Evolutionary conservation across 1,140 invertebrate species (phyloP), one percentile per base, ranked within the genome.

Genomic region (Agrilus planipennis): DNA sequence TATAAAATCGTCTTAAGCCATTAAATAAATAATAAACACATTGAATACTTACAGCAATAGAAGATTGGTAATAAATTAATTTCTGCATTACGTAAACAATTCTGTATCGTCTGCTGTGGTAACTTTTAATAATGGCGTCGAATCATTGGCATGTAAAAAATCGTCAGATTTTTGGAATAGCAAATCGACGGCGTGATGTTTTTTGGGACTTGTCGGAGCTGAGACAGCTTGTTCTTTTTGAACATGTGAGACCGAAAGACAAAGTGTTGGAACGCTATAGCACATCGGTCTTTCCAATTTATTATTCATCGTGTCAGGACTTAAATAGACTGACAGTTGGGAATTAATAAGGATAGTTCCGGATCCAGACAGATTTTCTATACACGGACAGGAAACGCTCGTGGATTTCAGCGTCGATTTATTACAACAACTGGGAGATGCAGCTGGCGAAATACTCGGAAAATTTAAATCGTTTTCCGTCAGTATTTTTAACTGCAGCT

Each of bases 381-480:
- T 74, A 51, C 73, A 75, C 0, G 73, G 73, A 47, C 73, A 76
- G 0, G 73, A 76, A 21, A 65, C 71, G 42, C 69, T 72, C 1
- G 70, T 70, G 0, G 66, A 64, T 35, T 61, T 58, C 44, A 63
- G 63, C 3, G 46, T 60, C n/a, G n/a, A n/a, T 32, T 65, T 67
- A 40, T 56, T 65, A 46, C 64, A 69, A 44, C 56, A 56, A 23
- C 59, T 41, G 5, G 57, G 42, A 6, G 54, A 57, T 12, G 47
- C 50, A 0, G 55, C 53, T 0, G 54, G n/a, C n/a, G n/a, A n/a
- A n/a, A n/a, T n/a, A n/a, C n/a, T n/a, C n/a, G n/a, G n/a, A n/a
- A n/a, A n/a, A n/a, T n/a, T n/a, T n/a, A n/a, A n/a, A n/a, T n/a
- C n/a, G n/a, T n/a, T n/a, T n/a, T n/a, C n/a, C n/a, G n/a, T n/a